Evolutionary conservation across 2,797 vertebrate genomes (phyloP).

Genomic region (Cebuella pygmaea): DNA sequence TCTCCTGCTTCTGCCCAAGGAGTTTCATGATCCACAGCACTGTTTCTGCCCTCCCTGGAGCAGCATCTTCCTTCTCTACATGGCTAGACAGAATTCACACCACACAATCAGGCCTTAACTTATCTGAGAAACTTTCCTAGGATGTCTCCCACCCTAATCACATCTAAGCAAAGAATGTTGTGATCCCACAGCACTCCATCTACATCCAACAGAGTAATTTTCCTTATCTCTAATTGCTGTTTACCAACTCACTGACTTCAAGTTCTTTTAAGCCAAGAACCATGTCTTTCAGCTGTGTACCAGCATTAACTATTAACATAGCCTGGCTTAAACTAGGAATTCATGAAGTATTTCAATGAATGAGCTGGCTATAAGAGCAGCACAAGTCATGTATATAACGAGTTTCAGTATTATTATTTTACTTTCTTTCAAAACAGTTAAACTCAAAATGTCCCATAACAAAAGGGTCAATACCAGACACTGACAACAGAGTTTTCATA

Average conservation of each 20-base stretch:
- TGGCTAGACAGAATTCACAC: neutral
- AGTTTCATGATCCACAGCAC: too few species aligned
- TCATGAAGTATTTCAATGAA: neutral
- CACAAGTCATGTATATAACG: fast-evolving
- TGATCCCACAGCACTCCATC: fast-evolving
- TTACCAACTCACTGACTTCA: neutral
- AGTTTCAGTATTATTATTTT: neutral
- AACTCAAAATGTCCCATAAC: neutral
- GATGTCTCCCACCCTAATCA: neutral
- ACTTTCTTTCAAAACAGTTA: neutral
- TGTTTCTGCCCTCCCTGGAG: neutral
- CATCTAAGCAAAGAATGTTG: neutral
- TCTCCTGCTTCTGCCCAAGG: neutral
- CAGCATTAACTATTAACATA: neutral
- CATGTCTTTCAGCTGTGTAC: neutral
- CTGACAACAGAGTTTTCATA: neutral
- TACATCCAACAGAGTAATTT: neutral
- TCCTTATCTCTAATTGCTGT: neutral
- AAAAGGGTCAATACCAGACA: neutral
- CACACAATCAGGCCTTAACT: neutral
- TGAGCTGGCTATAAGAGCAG: neutral
- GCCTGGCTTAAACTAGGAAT: neutral
- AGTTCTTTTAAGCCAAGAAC: neutral
- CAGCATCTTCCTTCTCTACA: neutral
- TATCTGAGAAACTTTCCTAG: neutral